A percentile compares a stretch with the other conserved stretches of the same genome.
phyloP scores from a whole-genome alignment of 2,113 vertebrate species.

The Pleuronectes platessa region DNA sequence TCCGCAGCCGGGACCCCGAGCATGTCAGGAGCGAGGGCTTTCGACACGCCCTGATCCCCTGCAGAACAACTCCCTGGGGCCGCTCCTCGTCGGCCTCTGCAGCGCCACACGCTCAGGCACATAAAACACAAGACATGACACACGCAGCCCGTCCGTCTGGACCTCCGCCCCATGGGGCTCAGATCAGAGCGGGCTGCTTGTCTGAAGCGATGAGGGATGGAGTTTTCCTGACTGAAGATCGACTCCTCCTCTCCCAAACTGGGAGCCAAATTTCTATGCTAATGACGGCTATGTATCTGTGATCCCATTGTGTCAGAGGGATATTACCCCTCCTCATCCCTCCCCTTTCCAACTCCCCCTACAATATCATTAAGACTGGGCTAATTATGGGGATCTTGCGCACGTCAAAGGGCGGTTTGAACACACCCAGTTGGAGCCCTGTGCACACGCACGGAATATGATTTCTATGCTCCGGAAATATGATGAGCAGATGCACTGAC shows the following conservation, averaged over 20 bases:
- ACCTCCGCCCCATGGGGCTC: constrained; percentile 12
- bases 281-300: constrained; percentile 75
- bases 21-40: constrained; percentile 60
- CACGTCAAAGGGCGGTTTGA: constrained; percentile 26
- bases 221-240: constrained; percentile 49
- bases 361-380: constrained; percentile 72
- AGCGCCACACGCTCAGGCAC: neutral
- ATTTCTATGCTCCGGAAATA: neutral
- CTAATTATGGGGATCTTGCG: constrained; percentile 71
- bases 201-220: constrained; percentile 42
- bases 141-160: constrained; percentile 2
- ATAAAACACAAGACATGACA: neutral
- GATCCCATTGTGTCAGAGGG: constrained; percentile 80
- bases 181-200: constrained; percentile 18
- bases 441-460: neutral
- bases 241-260: constrained; percentile 34
- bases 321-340: constrained; percentile 68
- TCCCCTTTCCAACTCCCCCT: constrained; percentile 37
- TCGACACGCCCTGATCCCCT: constrained; percentile 57
- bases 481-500: constrained; percentile 25
- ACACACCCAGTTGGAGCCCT: constrained; percentile 18
- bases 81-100: constrained; percentile 13
- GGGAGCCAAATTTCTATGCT: constrained; percentile 75
- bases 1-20: constrained; percentile 60
- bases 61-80: constrained; percentile 45